Evolutionary conservation across 1,140 invertebrate genomes (phyloP).

Genomic region (Helicorthomorpha holstii): DNA sequence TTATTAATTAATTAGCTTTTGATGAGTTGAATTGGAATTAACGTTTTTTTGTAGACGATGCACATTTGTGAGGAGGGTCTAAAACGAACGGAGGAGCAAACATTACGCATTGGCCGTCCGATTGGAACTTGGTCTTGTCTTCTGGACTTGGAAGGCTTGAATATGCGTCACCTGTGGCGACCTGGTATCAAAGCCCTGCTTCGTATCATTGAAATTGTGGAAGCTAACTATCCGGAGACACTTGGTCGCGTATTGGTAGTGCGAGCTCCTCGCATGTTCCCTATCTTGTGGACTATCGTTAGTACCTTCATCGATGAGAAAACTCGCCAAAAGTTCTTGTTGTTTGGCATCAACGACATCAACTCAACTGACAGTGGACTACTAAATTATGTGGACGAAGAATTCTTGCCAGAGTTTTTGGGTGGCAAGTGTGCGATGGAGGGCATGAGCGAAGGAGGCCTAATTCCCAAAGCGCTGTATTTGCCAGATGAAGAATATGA

Average conservation of each 20-base stretch:
- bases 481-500: constrained; percentile 48
- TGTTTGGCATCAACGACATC: constrained; percentile 78
- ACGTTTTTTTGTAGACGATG: constrained; percentile 39
- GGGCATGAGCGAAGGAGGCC: constrained; percentile 63
- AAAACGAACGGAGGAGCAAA: constrained; percentile 64
- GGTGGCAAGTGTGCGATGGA: constrained; percentile 74
- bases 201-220: constrained; percentile 86
- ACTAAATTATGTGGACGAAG: constrained; percentile 65
- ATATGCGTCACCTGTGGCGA: constrained; percentile 89
- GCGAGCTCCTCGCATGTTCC: constrained; percentile 78
- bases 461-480: constrained; percentile 78
- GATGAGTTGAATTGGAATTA: not conserved
- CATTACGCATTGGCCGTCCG: constrained; percentile 48
- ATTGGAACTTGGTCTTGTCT: constrained; percentile 75
- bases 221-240: constrained; percentile 91
- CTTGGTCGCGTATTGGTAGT: constrained; percentile 78
- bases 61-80: constrained; percentile 75
- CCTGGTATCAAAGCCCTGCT: constrained; percentile 71
- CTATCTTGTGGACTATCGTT: constrained; percentile 91
- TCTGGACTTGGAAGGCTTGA: constrained; percentile 82
- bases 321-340: constrained; percentile 83
- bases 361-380: constrained; percentile 50
- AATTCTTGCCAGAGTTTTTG: constrained; percentile 80
- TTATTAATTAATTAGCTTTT: not conserved
- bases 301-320: constrained; percentile 96